Evolutionary conservation across 1,140 invertebrate species (phyloP), one percentile per base, ranked within the genome.

Genomic region (Pomacea maculata): DNA sequence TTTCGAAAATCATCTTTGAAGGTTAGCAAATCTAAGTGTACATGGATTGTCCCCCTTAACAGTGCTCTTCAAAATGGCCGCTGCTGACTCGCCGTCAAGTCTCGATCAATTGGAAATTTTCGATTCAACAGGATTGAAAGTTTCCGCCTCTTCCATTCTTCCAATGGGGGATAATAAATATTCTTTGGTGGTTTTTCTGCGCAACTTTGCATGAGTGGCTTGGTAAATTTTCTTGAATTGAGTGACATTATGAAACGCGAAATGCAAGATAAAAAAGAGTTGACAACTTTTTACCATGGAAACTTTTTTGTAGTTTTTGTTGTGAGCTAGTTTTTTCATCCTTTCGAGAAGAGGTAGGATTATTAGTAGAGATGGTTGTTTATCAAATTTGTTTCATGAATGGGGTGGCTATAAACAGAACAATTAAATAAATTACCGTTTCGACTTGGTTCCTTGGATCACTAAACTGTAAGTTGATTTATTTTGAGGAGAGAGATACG

Each of bases 151-250:
- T 19, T 68, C 19, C 45, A 75, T 84, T 17, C 61, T 84, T 17
- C 83, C 83, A 1, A 63, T 11, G 25, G 78, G 34, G 63, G 52
- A 65, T 17, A 7, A 75, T 1, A 57, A 71, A 21, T 84, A 82
- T 71, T 70, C 80, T n/a, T 79, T 84, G 57, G 21, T 84, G 3
- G 64, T 84, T 11, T 84, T 84, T 34, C 75, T 84, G 29, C 73
- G 83, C n/a, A 84, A 84, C 74, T 80, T 84, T 70, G 83, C 83
- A 34, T 84, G 83, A 84, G 75, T 84, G n/a, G 83, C 80, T 14
- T 84, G 83, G 83, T 84, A 78, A 15, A 34, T 63, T 19, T 77
- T 75, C 4, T 61, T 11, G 0, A 61, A 14, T 61, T 61, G 3
- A 61, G 7, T 17, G 8, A 2, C 3, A 45, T 45, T 45, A 45